These are phyloP conservation scores for Zaprionus bogoriensis DNA, from an alignment of 2,888 invertebrate species.

Conservation along the genomic window DNA sequence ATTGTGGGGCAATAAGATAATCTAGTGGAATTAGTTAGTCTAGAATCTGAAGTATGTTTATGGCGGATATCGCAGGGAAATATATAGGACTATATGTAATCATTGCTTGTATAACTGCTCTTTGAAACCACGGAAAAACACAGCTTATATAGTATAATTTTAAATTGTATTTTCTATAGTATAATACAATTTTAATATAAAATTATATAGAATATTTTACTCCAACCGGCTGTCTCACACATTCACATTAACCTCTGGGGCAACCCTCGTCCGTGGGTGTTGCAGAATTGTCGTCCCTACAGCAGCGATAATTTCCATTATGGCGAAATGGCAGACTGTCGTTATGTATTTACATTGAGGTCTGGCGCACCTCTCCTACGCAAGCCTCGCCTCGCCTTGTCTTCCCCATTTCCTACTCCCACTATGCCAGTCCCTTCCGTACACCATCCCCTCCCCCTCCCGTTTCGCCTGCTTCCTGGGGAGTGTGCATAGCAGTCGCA, in stretches of 20 bases:
- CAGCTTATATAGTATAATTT: too few relatives aligned
- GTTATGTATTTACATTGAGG: conserved; percentile 28
- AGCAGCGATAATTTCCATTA: conserved; percentile 45
- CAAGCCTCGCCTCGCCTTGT: not conserved
- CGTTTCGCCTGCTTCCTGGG: not conserved
- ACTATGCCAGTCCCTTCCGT: not conserved
- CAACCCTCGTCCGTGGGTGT: conserved; percentile 26
- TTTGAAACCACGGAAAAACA: too few relatives aligned
- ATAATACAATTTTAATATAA: not conserved
- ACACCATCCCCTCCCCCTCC: not conserved
- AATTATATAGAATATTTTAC: not conserved
- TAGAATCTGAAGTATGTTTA: too few relatives aligned
- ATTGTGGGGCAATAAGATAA: too few relatives aligned
- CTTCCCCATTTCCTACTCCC: not conserved
- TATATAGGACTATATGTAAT: too few relatives aligned
- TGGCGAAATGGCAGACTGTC: conserved; percentile 40
- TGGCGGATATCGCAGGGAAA: too few relatives aligned
- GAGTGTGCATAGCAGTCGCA: conserved; percentile 10
- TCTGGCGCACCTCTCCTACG: conserved; percentile 1
- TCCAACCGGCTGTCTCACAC: not conserved
- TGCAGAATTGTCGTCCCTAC: conserved; percentile 8
- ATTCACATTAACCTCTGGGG: not conserved
- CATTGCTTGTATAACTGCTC: too few relatives aligned
- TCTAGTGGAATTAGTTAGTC: too few relatives aligned
- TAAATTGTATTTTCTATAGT: too few relatives aligned